A percentile compares a stretch with the other conserved stretches of the same genome.
Conservation (phyloP, 2,113 vertebrate species). For the Notechis scutatus region DNA sequence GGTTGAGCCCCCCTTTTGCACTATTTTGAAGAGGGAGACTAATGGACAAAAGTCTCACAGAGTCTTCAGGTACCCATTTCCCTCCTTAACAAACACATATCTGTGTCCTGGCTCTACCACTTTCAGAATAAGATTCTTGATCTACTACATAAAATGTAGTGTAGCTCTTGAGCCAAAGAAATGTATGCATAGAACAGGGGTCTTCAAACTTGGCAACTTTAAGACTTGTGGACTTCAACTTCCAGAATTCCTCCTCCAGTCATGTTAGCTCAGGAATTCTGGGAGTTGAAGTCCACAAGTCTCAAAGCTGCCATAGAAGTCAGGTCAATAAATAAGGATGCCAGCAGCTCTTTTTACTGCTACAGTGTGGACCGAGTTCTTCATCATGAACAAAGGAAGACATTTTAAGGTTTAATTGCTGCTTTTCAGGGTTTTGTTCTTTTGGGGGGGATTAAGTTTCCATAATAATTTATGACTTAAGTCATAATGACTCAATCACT, state of each 20-base stretch:
- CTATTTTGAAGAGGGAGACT: not conserved
- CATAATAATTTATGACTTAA: not conserved
- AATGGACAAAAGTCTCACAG: not conserved
- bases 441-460: not conserved
- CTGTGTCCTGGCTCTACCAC: not conserved
- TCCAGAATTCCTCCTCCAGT: too few species aligned
- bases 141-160: not conserved
- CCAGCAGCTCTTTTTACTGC: not conserved
- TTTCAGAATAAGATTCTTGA: not conserved
- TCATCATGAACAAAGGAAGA: not conserved
- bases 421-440: not conserved
- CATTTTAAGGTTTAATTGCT: not conserved
- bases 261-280: too few species aligned
- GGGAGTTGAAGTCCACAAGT: too few species aligned
- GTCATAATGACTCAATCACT: not conserved
- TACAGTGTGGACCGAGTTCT: not conserved
- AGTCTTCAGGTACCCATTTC: not conserved
- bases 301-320: too few species aligned
- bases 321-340: not conserved
- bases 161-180: not conserved
- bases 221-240: too few species aligned
- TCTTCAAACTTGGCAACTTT: too few species aligned
- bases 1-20: not conserved
- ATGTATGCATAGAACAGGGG: not conserved
- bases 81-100: not conserved